phyloP scores from a whole-genome alignment of 2,888 invertebrate genomes.

The Gisinianus flammeolus region DNA sequence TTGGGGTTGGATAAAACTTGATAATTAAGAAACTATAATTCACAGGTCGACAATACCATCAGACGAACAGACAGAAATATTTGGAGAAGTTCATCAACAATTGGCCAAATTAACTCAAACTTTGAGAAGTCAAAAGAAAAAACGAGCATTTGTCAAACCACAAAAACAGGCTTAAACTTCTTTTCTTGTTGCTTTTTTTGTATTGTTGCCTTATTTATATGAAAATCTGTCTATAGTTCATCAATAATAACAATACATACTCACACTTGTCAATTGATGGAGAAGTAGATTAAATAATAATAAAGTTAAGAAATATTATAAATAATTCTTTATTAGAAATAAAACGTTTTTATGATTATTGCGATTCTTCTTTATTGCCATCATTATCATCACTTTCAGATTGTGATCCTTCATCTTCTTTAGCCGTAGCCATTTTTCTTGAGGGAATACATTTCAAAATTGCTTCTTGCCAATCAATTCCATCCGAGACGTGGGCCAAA shows the following conservation, averaged over 20 bases:
- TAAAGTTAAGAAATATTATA: background rate
- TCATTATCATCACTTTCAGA: slow-evolving; percentile 21
- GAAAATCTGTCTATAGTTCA: slow-evolving; percentile 8
- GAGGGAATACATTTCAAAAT: slow-evolving; percentile 67
- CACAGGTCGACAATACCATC: slow-evolving; percentile 78
- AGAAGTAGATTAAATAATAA: background rate
- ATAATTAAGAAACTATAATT: background rate
- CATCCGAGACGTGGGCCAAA: slow-evolving; percentile 76
- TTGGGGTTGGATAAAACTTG: background rate
- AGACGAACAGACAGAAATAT: slow-evolving; percentile 86
- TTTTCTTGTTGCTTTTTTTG: slow-evolving; percentile 3
- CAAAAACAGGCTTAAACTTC: slow-evolving; percentile 67
- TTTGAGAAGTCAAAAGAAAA: slow-evolving; percentile 70
- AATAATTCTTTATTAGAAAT: background rate
- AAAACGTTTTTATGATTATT: background rate
- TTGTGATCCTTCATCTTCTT: slow-evolving; percentile 31
- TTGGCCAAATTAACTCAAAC: slow-evolving; percentile 74
- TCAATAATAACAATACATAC: background rate
- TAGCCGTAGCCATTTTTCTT: slow-evolving; percentile 71
- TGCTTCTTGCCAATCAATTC: slow-evolving; percentile 69
- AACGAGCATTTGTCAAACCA: slow-evolving; percentile 68
- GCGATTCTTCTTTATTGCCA: background rate
- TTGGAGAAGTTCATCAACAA: slow-evolving; percentile 79
- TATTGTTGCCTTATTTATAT: slow-evolving; percentile 4
- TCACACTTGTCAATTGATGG: background rate